Conservation (phyloP, 1,140 invertebrate genomes). For the Araneus ventricosus region DNA sequence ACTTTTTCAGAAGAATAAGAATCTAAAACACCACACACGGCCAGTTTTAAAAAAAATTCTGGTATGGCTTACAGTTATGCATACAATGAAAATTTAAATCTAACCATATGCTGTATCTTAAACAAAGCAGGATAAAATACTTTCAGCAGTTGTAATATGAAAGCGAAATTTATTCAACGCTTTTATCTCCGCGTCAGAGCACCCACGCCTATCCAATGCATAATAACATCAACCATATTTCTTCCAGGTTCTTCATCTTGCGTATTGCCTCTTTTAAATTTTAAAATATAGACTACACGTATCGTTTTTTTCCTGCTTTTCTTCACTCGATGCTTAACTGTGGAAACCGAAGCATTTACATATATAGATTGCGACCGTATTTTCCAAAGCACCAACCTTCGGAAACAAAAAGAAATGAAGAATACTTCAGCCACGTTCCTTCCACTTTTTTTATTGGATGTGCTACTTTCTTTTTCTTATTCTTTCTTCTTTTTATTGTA, state of each 20-base stretch:
- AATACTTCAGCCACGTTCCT: neutral
- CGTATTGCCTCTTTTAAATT: constrained; percentile 27
- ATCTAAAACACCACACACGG: too few relatives aligned
- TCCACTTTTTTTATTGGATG: neutral
- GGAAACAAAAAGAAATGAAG: neutral
- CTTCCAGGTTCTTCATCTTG: neutral
- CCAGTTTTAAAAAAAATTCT: too few relatives aligned
- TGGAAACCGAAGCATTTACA: constrained; percentile 34
- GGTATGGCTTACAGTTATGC: too few relatives aligned
- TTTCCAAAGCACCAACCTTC: neutral
- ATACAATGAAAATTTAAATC: neutral
- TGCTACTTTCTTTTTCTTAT: neutral
- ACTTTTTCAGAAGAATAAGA: too few relatives aligned
- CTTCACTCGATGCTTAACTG: neutral
- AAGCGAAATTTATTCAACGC: neutral
- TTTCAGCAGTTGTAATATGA: neutral
- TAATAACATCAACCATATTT: constrained; percentile 31
- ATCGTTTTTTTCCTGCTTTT: neutral
- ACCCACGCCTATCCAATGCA: constrained; percentile 1
- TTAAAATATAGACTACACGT: constrained; percentile 43
- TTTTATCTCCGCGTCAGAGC: constrained; percentile 3
- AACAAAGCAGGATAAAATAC: neutral
- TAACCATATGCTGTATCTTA: neutral
- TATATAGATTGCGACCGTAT: constrained; percentile 45
- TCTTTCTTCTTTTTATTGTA: neutral